Evolutionary conservation across 2,113 vertebrate species (phyloP).

Genomic region (Myotis yumanensis): DNA sequence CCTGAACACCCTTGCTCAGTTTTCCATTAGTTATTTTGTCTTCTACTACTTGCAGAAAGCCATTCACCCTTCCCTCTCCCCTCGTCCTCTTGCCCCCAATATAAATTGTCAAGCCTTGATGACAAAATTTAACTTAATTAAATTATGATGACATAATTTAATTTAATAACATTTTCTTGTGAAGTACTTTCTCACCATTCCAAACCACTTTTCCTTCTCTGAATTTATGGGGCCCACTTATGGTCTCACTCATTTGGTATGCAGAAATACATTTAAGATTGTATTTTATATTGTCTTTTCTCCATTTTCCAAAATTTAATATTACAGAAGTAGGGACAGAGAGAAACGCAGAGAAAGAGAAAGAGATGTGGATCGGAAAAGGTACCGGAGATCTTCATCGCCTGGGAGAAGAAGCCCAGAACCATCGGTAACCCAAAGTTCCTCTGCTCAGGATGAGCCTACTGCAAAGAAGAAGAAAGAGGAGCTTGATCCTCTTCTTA

Average conservation of each 20-base stretch:
- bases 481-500: conserved; percentile 95
- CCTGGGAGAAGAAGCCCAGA: conserved; percentile 83
- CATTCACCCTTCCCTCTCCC: neutral
- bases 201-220: neutral
- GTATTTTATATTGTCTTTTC: conserved; percentile 1
- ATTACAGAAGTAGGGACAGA: conserved; percentile 77
- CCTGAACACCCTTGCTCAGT: neutral
- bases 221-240: neutral
- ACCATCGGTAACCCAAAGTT: conserved; percentile 63
- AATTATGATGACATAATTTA: neutral
- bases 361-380: conserved; percentile 84
- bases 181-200: neutral
- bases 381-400: conserved; percentile 86
- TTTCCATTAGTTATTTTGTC: neutral
- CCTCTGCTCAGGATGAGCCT: conserved; percentile 80
- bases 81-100: accelerated
- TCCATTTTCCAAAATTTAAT: neutral
- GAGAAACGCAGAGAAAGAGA: conserved; percentile 81
- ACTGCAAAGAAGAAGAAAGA: conserved; percentile 95
- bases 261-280: conserved; percentile 2
- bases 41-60: neutral
- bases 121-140: neutral
- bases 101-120: neutral
- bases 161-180: neutral
- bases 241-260: neutral